These are phyloP conservation scores for Agrilus cyanescens DNA, from an alignment of 2,888 invertebrate species.

Conservation along the genomic window DNA sequence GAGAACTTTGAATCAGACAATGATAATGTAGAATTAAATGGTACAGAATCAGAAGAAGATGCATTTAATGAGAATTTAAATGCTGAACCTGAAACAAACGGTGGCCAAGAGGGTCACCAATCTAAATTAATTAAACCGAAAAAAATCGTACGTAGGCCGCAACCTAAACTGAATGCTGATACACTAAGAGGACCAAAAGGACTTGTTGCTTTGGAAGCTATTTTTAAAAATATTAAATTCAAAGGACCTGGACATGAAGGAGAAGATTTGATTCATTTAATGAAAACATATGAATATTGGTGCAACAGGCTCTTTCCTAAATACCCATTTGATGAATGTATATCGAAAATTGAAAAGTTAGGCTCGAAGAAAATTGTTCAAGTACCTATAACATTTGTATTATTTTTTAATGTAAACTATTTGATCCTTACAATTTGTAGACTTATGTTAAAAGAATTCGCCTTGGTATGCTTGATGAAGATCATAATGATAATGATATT, in stretches of 20 bases:
- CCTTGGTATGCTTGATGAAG: conserved; percentile 45
- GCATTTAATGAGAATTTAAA: conserved; percentile 11
- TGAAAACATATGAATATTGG: conserved; percentile 87
- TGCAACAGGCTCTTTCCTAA: conserved; percentile 84
- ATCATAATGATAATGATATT: conserved; percentile 33
- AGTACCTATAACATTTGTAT: conserved; percentile 25
- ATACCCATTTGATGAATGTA: conserved; percentile 75
- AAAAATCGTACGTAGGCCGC: conserved; percentile 49
- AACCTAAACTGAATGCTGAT: conserved; percentile 55
- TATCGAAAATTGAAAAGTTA: conserved; percentile 66
- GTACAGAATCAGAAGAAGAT: conserved; percentile 10
- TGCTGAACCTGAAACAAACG: conserved; percentile 22
- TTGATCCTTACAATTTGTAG: conserved; percentile 29
- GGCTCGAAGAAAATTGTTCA: conserved; percentile 72
- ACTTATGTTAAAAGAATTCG: conserved; percentile 55
- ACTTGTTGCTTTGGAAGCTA: conserved; percentile 62
- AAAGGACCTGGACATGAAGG: conserved; percentile 74
- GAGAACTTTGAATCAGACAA: conserved; percentile 8
- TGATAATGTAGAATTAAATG: conserved; percentile 11
- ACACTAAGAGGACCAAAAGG: conserved; percentile 69
- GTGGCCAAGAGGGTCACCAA: conserved; percentile 35
- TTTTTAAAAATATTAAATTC: conserved; percentile 72
- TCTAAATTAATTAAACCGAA: conserved; percentile 37
- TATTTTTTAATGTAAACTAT: conserved; percentile 3
- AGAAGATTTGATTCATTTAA: conserved; percentile 64